Evolutionary conservation across 2,888 invertebrate species (phyloP).

Genomic region (Xanthorhoe designata): DNA sequence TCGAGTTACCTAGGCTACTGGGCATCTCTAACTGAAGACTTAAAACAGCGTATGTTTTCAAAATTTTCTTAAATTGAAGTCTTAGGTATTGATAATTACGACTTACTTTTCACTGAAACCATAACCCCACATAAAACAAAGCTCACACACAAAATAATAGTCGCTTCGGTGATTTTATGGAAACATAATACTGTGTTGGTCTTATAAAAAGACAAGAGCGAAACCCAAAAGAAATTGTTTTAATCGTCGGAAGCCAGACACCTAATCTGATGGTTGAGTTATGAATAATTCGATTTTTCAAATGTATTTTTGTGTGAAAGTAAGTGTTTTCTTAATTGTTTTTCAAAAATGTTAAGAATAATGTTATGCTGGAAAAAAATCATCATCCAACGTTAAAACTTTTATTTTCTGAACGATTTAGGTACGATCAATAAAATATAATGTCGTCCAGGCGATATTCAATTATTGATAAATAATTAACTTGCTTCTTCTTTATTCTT

Average conservation of each 20-base stretch:
- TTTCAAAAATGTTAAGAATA: not conserved
- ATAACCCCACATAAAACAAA: slow-evolving; percentile 62
- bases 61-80: slow-evolving; percentile 39
- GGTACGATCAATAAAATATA: too few relatives aligned
- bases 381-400: not conserved
- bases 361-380: not conserved
- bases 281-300: slow-evolving; percentile 7
- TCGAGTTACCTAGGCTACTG: slow-evolving; percentile 86
- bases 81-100: slow-evolving; percentile 43
- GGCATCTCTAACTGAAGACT: slow-evolving; percentile 61
- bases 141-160: slow-evolving; percentile 70
- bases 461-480: not conserved
- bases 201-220: slow-evolving; percentile 80
- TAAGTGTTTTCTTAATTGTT: not conserved
- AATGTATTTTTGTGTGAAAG: not conserved
- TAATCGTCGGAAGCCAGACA: slow-evolving; percentile 80
- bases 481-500: slow-evolving; percentile 25
- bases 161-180: slow-evolving; percentile 84
- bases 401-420: too few relatives aligned
- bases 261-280: slow-evolving; percentile 41
- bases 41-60: slow-evolving; percentile 53
- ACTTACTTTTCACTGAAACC: slow-evolving; percentile 42
- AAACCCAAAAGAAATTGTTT: slow-evolving; percentile 82
- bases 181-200: slow-evolving; percentile 83
- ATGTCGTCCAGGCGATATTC: not conserved